A percentile compares a stretch with the other conserved stretches of the same genome.
These are phyloP conservation scores for Hypsopygia costalis DNA, from an alignment of 2,888 invertebrate genomes.

Conservation along the genomic window DNA sequence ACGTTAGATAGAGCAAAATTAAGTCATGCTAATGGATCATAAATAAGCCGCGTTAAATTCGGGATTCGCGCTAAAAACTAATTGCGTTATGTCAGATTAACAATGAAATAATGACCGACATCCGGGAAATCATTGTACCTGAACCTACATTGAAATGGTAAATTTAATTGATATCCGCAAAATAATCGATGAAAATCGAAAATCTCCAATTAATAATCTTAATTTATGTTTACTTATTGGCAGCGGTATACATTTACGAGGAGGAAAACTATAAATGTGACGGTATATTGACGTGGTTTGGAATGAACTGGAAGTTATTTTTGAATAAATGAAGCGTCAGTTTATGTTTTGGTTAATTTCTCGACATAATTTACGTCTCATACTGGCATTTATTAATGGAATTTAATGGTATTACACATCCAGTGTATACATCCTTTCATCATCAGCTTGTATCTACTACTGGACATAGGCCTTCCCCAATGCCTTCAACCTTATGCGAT, in stretches of 20 bases:
- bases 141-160: background rate
- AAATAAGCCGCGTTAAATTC: no score
- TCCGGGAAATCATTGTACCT: conserved; percentile 3
- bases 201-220: background rate
- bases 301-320: background rate
- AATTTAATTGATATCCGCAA: conserved; percentile 4
- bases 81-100: background rate
- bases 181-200: background rate
- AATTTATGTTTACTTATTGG: background rate
- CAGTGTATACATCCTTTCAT: no score
- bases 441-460: no score
- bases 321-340: background rate
- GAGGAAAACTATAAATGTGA: background rate
- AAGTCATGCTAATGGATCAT: no score
- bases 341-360: no score
- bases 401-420: no score
- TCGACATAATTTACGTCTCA: no score
- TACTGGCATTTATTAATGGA: no score
- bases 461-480: no score
- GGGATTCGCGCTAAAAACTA: background rate
- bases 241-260: background rate
- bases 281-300: background rate
- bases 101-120: conserved; percentile 3
- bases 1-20: no score
- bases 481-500: no score